Percentiles rank a stretch among this genome's conserved stretches.
These are phyloP conservation scores for Steinernema hermaphroditum DNA, from an alignment of 2,888 invertebrate genomes.

Conservation along the genomic window DNA sequence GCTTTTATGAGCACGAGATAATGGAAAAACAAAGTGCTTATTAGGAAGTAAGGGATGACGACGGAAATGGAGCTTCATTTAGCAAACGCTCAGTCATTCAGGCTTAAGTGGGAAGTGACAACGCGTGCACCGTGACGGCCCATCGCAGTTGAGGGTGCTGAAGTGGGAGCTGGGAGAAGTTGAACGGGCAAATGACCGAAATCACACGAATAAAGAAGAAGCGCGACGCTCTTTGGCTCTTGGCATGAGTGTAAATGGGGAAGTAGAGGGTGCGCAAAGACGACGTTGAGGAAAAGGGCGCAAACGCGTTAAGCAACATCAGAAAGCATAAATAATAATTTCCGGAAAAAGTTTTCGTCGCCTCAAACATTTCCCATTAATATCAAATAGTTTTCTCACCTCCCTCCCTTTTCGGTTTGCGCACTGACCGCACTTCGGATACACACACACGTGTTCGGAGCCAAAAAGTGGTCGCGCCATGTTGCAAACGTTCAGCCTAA, in stretches of 20 bases:
- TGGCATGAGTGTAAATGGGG: conserved; percentile 25
- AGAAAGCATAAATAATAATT: conserved; percentile 28
- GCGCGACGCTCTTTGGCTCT: conserved; percentile 22
- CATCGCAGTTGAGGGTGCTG: background rate
- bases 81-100: background rate
- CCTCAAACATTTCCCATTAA: conserved; percentile 26
- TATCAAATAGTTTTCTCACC: conserved; percentile 28
- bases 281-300: background rate
- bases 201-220: background rate
- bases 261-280: conserved; percentile 16
- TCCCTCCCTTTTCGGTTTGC: background rate
- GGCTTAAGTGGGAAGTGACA: background rate
- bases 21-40: conserved; percentile 10
- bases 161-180: background rate
- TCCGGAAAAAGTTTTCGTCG: conserved; percentile 7
- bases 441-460: background rate
- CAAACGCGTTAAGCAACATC: conserved; percentile 29
- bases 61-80: background rate
- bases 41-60: background rate
- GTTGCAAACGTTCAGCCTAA: background rate
- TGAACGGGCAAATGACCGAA: background rate
- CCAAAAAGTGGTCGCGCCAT: no score
- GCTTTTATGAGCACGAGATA: background rate
- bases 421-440: background rate
- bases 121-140: background rate